A percentile compares a stretch with the other conserved stretches of the same genome.
Evolutionary conservation across 2,113 vertebrate species (phyloP).

Genomic region (Halichoeres trimaculatus): DNA sequence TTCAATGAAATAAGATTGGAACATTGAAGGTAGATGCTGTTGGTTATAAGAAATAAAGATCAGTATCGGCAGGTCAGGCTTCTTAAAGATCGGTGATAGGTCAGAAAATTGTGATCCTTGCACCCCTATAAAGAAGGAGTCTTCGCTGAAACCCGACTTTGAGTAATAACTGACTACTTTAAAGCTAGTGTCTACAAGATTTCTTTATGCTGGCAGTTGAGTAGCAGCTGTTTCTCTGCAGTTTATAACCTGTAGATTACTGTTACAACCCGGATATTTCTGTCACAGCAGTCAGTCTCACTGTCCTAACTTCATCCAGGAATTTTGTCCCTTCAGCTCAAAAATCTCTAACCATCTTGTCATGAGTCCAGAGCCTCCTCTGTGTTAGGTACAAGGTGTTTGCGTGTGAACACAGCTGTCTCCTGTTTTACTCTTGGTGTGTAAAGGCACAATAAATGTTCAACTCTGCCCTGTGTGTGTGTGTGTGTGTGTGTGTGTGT

Average conservation of each 20-base stretch:
- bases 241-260: background rate
- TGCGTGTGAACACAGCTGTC: slow-evolving; percentile 36
- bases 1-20: too few relatives aligned
- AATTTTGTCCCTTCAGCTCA: background rate
- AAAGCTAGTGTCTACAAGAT: too few relatives aligned
- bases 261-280: too few relatives aligned
- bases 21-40: too few relatives aligned
- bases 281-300: background rate
- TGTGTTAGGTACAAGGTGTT: slow-evolving; percentile 1
- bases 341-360: background rate
- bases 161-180: too few relatives aligned
- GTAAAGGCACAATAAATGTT: slow-evolving; percentile 20
- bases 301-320: background rate
- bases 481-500: slow-evolving; percentile 36
- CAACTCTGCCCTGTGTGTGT: slow-evolving; percentile 28
- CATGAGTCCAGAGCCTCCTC: background rate
- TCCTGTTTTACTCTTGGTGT: background rate
- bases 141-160: too few relatives aligned
- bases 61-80: too few relatives aligned
- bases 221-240: too few relatives aligned
- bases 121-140: too few relatives aligned
- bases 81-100: too few relatives aligned
- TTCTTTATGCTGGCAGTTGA: background rate
- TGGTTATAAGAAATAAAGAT: too few relatives aligned
- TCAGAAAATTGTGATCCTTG: too few relatives aligned